Evolutionary conservation across 2,113 vertebrate genomes (phyloP).

Genomic region (Etheostoma cragini): DNA sequence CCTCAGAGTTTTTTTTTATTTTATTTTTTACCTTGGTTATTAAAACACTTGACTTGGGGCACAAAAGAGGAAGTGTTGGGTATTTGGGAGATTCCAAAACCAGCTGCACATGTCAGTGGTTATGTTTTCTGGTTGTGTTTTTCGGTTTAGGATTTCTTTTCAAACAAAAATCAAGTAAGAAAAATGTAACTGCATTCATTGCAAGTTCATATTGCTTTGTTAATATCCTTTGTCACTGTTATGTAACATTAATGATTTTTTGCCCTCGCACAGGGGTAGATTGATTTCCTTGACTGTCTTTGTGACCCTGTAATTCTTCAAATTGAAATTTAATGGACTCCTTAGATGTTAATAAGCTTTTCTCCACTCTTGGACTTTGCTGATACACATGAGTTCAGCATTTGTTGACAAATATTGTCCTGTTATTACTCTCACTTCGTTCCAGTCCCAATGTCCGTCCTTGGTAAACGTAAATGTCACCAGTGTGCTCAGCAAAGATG

Average conservation of each 20-base stretch:
- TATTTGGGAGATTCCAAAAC: conserved; percentile 43
- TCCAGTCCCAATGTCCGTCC: background rate
- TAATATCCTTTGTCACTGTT: conserved; percentile 32
- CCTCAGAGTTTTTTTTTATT: conserved; percentile 31
- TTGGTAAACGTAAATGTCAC: background rate
- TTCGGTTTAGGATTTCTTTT: background rate
- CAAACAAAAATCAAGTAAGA: too few species aligned
- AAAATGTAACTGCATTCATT: background rate
- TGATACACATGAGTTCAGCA: background rate
- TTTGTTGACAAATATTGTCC: background rate
- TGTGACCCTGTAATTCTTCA: conserved; percentile 17
- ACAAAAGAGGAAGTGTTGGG: conserved; percentile 36
- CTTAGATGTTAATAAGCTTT: conserved; percentile 13
- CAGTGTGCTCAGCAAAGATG: background rate
- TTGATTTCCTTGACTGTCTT: conserved; percentile 44
- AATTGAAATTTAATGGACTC: background rate
- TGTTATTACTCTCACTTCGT: background rate
- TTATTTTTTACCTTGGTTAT: conserved; percentile 21
- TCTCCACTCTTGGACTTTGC: background rate
- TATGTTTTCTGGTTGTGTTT: background rate
- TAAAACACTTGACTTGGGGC: conserved; percentile 25
- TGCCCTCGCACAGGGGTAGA: conserved; percentile 28
- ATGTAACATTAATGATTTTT: conserved; percentile 32
- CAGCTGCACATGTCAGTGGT: conserved; percentile 17
- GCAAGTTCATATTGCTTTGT: background rate